These are phyloP conservation scores for Hippocampus zosterae DNA, from an alignment of 2,113 vertebrate species.

Conservation along the genomic window DNA sequence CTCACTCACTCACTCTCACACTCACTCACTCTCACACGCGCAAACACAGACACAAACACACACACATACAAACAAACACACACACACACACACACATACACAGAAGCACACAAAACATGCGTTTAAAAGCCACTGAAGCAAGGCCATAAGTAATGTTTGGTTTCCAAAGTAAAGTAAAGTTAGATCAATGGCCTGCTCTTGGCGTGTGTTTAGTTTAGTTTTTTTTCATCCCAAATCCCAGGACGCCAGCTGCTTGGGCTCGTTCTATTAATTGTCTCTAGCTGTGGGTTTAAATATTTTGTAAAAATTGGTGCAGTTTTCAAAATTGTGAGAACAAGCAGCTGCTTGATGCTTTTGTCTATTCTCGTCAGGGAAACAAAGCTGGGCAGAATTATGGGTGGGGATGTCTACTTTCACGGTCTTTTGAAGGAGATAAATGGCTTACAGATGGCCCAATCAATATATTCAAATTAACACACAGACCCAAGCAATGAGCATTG, in stretches of 20 bases:
- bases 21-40: too few relatives aligned
- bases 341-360: constrained; percentile 25
- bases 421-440: constrained; percentile 79
- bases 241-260: constrained; percentile 12
- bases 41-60: too few relatives aligned
- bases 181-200: constrained; percentile 8
- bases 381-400: constrained; percentile 64
- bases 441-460: constrained; percentile 80
- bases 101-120: too few relatives aligned
- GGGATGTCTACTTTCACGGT: constrained; percentile 70
- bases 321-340: not conserved
- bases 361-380: constrained; percentile 56
- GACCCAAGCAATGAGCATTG: constrained; percentile 60
- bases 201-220: constrained; percentile 27
- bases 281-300: constrained; percentile 38
- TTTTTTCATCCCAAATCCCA: constrained; percentile 52
- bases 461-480: constrained; percentile 78
- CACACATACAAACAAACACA: too few relatives aligned
- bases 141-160: too few relatives aligned
- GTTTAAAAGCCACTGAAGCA: too few relatives aligned
- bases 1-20: too few relatives aligned
- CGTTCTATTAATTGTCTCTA: constrained; percentile 28
- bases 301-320: constrained; percentile 27
- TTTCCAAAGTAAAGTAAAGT: too few relatives aligned
- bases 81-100: too few relatives aligned